These are phyloP conservation scores for Campaea margaritaria DNA, from an alignment of 2,888 invertebrate species.

Conservation along the genomic window DNA sequence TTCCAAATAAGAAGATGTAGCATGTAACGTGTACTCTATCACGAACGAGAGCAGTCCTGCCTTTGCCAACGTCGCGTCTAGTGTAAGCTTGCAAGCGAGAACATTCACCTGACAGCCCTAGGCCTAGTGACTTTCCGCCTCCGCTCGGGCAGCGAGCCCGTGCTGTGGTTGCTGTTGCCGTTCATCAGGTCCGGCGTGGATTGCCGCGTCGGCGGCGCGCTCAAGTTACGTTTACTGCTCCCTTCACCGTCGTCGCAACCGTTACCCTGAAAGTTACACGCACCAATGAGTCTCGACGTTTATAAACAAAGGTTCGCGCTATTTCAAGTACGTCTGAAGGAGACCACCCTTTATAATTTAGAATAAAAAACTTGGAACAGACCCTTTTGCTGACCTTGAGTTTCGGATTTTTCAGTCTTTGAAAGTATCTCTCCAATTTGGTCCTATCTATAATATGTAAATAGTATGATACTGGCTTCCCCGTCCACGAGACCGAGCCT, in stretches of 20 bases:
- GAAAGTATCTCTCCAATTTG: conserved; percentile 98
- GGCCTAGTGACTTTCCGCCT: conserved; percentile 71
- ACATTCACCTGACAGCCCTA: conserved; percentile 66
- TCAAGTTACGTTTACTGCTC: conserved; percentile 71
- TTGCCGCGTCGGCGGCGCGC: conserved; percentile 79
- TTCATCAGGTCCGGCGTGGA: conserved; percentile 79
- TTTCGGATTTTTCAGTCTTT: conserved; percentile 96
- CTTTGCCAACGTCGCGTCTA: too few species aligned
- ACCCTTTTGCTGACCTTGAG: conserved; percentile 87
- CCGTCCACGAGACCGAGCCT: conserved; percentile 99
- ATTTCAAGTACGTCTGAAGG: conserved; percentile 24
- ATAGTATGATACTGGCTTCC: conserved; percentile 99
- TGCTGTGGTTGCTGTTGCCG: conserved; percentile 82
- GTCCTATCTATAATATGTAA: conserved; percentile 99
- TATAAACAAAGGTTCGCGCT: background rate
- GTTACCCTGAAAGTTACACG: conserved; percentile 56
- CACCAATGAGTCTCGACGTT: background rate
- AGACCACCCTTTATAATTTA: conserved; percentile 17
- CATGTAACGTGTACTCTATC: too few species aligned
- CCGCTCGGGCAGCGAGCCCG: conserved; percentile 77
- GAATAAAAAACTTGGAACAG: conserved; percentile 72
- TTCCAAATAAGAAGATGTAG: too few species aligned
- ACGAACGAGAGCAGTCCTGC: too few species aligned
- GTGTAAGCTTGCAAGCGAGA: too few species aligned
- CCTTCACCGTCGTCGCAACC: conserved; percentile 73